A percentile compares a stretch with the other conserved stretches of the same genome.
These are phyloP conservation scores for Crocuta crocuta DNA, from an alignment of 2,113 vertebrate species.

Conservation along the genomic window DNA sequence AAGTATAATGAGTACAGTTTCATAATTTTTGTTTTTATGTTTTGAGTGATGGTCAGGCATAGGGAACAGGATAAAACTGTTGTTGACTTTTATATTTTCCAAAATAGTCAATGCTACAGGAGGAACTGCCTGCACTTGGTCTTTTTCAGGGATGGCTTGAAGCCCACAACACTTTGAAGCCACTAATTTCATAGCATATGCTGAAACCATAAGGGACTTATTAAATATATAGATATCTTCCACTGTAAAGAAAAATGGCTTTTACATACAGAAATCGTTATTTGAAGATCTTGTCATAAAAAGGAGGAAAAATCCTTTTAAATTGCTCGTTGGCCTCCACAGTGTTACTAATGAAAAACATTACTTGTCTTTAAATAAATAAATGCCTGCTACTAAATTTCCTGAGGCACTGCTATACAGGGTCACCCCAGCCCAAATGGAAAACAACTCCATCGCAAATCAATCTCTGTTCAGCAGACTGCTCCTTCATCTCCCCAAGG, in stretches of 20 bases:
- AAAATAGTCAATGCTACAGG: slow-evolving; percentile 42
- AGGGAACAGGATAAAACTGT: neutral
- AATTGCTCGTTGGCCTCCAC: neutral
- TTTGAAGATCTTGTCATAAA: neutral
- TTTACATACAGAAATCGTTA: slow-evolving; percentile 32
- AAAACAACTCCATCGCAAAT: neutral
- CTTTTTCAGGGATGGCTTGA: neutral
- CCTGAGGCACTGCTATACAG: neutral
- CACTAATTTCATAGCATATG: neutral
- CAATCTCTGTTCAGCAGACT: neutral
- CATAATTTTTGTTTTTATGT: neutral
- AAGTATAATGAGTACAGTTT: neutral
- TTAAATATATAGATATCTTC: neutral
- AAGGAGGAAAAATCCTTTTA: neutral
- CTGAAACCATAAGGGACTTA: neutral
- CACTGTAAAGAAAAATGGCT: neutral
- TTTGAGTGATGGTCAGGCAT: neutral
- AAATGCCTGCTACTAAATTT: neutral
- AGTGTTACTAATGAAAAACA: slow-evolving; percentile 6
- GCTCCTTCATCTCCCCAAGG: neutral
- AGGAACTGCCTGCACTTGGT: neutral
- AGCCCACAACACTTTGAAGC: neutral
- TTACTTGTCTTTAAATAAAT: slow-evolving; percentile 13
- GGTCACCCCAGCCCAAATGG: neutral
- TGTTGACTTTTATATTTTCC: slow-evolving; percentile 11